Conservation (phyloP, 2,797 vertebrate genomes). For the Hippoglossus hippoglossus region DNA sequence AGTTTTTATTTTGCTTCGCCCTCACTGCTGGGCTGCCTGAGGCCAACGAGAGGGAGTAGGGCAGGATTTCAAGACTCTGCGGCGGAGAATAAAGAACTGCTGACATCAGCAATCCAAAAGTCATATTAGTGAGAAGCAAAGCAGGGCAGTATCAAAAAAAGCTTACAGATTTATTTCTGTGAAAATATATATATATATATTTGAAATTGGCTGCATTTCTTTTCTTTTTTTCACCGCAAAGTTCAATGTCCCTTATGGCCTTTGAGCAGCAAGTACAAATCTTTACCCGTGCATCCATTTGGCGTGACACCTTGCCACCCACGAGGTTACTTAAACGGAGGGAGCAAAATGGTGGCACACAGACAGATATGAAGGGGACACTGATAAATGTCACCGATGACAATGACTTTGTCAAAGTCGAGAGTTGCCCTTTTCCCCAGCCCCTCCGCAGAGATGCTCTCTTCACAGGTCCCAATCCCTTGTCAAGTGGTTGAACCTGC, state of each 20-base stretch:
- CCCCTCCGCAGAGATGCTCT: slow-evolving; percentile 76
- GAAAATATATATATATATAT: slow-evolving; percentile 7
- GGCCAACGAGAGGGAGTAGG: slow-evolving; percentile 45
- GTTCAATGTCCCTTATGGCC: slow-evolving; percentile 47
- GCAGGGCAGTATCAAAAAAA: slow-evolving; percentile 22
- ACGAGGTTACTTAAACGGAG: slow-evolving; percentile 33
- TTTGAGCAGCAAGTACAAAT: slow-evolving; percentile 52
- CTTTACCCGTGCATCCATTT: slow-evolving; percentile 25
- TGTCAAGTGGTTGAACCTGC: slow-evolving; percentile 82
- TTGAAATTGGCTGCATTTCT: slow-evolving; percentile 56
- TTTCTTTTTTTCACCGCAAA: slow-evolving; percentile 8
- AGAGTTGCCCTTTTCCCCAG: slow-evolving; percentile 82
- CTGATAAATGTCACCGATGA: slow-evolving; percentile 84
- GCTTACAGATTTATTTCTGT: slow-evolving; percentile 74
- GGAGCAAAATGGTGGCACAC: slow-evolving; percentile 47
- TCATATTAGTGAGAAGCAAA: slow-evolving; percentile 64
- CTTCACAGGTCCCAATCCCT: slow-evolving; percentile 77
- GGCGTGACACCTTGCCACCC: slow-evolving; percentile 33
- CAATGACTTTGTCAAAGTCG: slow-evolving; percentile 74
- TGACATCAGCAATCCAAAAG: slow-evolving; percentile 78
- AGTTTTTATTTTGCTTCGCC: slow-evolving; percentile 55
- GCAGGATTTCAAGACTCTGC: slow-evolving; percentile 50
- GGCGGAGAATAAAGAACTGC: slow-evolving; percentile 64
- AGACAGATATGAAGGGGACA: slow-evolving; percentile 64
- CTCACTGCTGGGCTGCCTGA: slow-evolving; percentile 47